phyloP scores from a whole-genome alignment of 2,888 invertebrate species.

The Cryptus viduatorius region DNA sequence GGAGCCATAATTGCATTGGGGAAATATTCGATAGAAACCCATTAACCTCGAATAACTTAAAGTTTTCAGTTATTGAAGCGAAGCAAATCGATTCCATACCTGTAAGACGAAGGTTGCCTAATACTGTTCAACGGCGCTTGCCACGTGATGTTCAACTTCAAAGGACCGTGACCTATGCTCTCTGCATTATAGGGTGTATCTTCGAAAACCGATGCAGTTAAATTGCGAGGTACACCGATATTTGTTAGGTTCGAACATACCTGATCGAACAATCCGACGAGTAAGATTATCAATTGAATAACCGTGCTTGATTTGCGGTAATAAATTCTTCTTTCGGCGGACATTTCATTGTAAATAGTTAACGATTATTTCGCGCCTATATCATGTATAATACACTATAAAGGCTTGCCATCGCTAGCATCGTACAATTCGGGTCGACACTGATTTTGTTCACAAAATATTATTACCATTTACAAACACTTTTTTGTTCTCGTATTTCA shows the following conservation, averaged over 20 bases:
- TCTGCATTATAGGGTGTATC: slow-evolving; percentile 60
- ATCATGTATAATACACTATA: not conserved
- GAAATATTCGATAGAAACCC: not conserved
- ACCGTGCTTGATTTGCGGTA: not conserved
- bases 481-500: slow-evolving; percentile 5
- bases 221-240: slow-evolving; percentile 71
- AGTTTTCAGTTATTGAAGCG: too few species aligned
- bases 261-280: slow-evolving; percentile 12
- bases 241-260: slow-evolving; percentile 17
- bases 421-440: not conserved
- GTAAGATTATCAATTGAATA: slow-evolving; percentile 25
- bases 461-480: slow-evolving; percentile 12
- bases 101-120: slow-evolving; percentile 77
- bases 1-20: not conserved
- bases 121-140: slow-evolving; percentile 66
- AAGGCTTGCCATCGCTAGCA: not conserved
- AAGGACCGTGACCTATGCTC: slow-evolving; percentile 64
- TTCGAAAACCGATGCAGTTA: slow-evolving; percentile 73
- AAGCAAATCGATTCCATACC: slow-evolving; percentile 68
- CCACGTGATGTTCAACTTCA: slow-evolving; percentile 79
- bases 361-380: not conserved
- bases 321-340: slow-evolving; percentile 46
- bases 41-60: too few species aligned
- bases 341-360: slow-evolving; percentile 73
- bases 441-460: not conserved